These are phyloP conservation scores for Sandelia bainsii DNA, from an alignment of 2,797 vertebrate species.

Conservation along the genomic window DNA sequence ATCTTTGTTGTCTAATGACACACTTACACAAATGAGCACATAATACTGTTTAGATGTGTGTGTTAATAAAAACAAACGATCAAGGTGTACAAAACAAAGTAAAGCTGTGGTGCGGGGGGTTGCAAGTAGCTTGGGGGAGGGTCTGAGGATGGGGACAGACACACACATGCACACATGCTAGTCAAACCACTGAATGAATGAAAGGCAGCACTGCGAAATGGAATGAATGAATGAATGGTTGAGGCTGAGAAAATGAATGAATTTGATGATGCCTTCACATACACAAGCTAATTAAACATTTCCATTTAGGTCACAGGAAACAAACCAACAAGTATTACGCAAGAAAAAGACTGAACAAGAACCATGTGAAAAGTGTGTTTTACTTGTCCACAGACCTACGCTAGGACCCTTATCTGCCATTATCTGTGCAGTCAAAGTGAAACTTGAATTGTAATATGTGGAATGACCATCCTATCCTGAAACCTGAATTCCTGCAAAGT, in stretches of 20 bases:
- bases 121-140: constrained; percentile 23
- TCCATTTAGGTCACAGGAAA: neutral
- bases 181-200: constrained; percentile 9
- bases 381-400: too few relatives aligned
- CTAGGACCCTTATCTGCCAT: neutral
- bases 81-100: constrained; percentile 8
- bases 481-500: constrained; percentile 2
- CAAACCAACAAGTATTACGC: neutral
- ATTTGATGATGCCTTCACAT: neutral
- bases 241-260: constrained; percentile 26
- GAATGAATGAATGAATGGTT: constrained; percentile 21
- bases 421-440: constrained; percentile 4
- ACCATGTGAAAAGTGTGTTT: neutral
- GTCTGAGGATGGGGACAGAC: constrained; percentile 3
- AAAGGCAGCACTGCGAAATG: constrained; percentile 26
- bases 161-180: constrained; percentile 12
- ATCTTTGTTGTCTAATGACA: neutral
- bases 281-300: neutral
- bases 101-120: neutral
- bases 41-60: neutral
- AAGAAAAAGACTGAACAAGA: neutral
- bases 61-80: neutral
- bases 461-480: neutral
- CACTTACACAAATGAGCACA: neutral
- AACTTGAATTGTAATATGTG: neutral